Conservation (phyloP, 2,888 invertebrate genomes). For the Antitype chi region DNA sequence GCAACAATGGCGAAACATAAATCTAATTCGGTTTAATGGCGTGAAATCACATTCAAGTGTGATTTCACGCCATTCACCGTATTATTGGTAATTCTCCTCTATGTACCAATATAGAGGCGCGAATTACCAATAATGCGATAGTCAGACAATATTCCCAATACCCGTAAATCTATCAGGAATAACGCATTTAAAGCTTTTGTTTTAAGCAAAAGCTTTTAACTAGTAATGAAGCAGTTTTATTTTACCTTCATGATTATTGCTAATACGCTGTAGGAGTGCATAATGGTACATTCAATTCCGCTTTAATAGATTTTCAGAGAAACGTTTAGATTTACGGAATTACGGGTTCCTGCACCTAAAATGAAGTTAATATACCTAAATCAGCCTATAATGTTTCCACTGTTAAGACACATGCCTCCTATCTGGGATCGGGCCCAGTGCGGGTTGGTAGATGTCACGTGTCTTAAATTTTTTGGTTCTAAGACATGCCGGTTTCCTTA, state of each 20-base stretch:
- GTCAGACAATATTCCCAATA: constrained; percentile 10
- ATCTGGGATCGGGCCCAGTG: no score
- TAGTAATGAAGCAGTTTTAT: background rate
- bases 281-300: background rate
- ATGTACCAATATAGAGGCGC: constrained; percentile 11
- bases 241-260: background rate
- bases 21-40: constrained; percentile 43
- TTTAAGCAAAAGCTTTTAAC: constrained; percentile 5
- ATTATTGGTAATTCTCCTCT: no score
- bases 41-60: constrained; percentile 11
- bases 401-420: no score
- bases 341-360: background rate
- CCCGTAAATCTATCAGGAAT: constrained; percentile 15
- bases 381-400: no score
- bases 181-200: background rate
- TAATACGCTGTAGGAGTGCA: background rate
- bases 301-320: background rate
- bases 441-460: no score
- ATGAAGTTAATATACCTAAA: background rate
- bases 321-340: background rate
- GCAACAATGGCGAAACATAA: constrained; percentile 42
- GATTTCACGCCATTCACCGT: no score
- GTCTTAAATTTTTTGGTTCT: no score
- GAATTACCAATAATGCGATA: constrained; percentile 17
- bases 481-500: no score